These are phyloP conservation scores for Trachops cirrhosus DNA, from an alignment of 2,797 vertebrate genomes.

Conservation along the genomic window DNA sequence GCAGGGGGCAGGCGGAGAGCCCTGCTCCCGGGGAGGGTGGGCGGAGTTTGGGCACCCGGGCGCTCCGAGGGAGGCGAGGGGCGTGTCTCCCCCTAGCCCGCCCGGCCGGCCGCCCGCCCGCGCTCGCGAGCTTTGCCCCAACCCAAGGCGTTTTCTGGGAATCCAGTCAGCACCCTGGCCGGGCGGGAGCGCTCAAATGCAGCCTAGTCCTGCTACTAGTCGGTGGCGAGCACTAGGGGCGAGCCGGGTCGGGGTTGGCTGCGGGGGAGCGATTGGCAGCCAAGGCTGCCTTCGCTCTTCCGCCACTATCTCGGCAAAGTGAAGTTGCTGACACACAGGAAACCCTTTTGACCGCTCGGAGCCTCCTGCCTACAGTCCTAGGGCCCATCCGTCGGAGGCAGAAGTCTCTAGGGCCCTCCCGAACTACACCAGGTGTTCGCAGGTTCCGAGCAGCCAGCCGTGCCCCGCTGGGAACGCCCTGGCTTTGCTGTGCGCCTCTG, in stretches of 20 bases:
- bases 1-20: background rate
- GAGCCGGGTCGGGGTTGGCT: background rate
- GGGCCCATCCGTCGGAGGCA: background rate
- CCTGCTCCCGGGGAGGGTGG: background rate
- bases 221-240: background rate
- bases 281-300: background rate
- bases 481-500: background rate
- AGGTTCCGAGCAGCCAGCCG: background rate
- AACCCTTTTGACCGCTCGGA: background rate
- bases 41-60: constrained; percentile 48
- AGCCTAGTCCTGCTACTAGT: background rate
- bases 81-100: constrained; percentile 28
- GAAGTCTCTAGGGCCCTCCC: background rate
- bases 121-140: too few relatives aligned
- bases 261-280: constrained; percentile 4
- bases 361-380: background rate
- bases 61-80: background rate
- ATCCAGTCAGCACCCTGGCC: fast-evolving
- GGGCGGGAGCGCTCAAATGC: background rate
- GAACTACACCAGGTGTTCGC: background rate
- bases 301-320: constrained; percentile 1
- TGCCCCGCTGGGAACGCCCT: constrained; percentile 41
- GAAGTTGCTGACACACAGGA: constrained; percentile 70
- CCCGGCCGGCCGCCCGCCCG: fast-evolving
- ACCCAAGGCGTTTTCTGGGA: background rate